phyloP scores from a whole-genome alignment of 1,140 invertebrate genomes.

The Formica selysi region DNA sequence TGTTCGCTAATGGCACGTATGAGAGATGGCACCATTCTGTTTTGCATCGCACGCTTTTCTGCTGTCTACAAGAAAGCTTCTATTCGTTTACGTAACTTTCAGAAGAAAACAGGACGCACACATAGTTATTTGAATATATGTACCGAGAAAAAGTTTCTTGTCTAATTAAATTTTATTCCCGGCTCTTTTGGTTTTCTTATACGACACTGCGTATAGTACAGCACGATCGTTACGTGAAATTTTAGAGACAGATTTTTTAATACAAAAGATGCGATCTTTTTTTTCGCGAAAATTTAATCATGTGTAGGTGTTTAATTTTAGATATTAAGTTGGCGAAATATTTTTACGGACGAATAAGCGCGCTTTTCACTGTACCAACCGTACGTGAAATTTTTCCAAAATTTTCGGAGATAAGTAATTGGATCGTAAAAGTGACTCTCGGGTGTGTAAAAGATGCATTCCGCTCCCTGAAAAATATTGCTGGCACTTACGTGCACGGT shows the following conservation, averaged over 20 bases:
- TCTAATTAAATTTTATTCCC: too few relatives aligned
- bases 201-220: too few relatives aligned
- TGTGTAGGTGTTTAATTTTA: background rate
- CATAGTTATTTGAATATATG: too few relatives aligned
- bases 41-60: too few relatives aligned
- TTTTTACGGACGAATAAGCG: background rate
- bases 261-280: background rate
- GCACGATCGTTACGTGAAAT: background rate
- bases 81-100: too few relatives aligned
- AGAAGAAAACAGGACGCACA: too few relatives aligned
- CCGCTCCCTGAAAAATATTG: slow-evolving; percentile 9
- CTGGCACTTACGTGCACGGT: slow-evolving; percentile 20
- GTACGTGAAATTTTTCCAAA: slow-evolving; percentile 25
- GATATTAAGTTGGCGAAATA: background rate
- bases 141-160: background rate
- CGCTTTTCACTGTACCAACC: background rate
- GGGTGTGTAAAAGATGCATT: slow-evolving; percentile 46
- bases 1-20: too few relatives aligned
- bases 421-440: slow-evolving; percentile 35
- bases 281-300: background rate
- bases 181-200: too few relatives aligned
- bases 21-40: too few relatives aligned
- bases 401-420: slow-evolving; percentile 47
- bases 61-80: too few relatives aligned
- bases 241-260: background rate